Conservation (phyloP, 1,140 invertebrate genomes). For the Lanistes nyassanus region DNA sequence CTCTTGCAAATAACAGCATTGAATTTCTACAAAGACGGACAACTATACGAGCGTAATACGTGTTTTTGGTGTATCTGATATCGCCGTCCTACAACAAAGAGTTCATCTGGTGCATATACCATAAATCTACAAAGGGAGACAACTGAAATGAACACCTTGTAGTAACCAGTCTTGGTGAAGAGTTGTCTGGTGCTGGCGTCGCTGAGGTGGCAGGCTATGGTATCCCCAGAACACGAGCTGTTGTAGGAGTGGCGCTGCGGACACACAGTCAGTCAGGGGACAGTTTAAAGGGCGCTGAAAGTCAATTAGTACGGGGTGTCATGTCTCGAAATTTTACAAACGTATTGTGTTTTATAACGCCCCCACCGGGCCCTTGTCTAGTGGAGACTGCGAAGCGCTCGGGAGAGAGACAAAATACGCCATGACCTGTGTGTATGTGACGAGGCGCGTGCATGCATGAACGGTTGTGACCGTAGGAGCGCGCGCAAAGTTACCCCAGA, state of each 20-base stretch:
- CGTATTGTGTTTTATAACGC: no score
- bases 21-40: background rate
- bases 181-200: conserved; percentile 79
- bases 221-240: conserved; percentile 74
- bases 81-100: no score
- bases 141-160: conserved; percentile 75
- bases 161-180: conserved; percentile 87
- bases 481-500: no score
- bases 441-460: no score
- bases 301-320: background rate
- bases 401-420: no score
- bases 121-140: no score
- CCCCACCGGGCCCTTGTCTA: no score
- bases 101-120: no score
- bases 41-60: background rate
- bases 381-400: no score
- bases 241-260: conserved; percentile 41
- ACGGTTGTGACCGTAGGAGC: no score
- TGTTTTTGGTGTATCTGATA: background rate
- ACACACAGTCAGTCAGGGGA: background rate
- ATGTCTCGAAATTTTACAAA: background rate
- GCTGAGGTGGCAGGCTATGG: conserved; percentile 74
- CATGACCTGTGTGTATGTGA: no score
- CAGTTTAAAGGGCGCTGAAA: background rate
- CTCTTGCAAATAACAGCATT: no score